phyloP scores from a whole-genome alignment of 2,113 vertebrate species.

The Pseudorhombus dupliciocellatus region DNA sequence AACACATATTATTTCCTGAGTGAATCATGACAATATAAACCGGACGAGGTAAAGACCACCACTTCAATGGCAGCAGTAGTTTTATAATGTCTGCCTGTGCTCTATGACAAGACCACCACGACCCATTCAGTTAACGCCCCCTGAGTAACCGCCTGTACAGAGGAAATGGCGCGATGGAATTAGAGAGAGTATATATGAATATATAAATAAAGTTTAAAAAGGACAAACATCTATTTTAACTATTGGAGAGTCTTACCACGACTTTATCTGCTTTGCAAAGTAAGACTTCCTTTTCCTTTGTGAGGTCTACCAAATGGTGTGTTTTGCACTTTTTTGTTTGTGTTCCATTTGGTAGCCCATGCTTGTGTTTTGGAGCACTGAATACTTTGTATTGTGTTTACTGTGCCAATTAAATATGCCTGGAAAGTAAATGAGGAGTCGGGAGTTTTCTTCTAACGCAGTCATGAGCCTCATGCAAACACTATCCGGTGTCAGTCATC shows the following conservation, averaged over 20 bases:
- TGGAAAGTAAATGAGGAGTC: constrained; percentile 49
- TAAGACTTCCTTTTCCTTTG: constrained; percentile 73
- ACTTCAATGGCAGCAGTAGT: constrained; percentile 21
- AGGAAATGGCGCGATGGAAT: constrained; percentile 63
- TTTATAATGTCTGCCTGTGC: constrained; percentile 7
- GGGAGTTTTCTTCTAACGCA: constrained; percentile 9
- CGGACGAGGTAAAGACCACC: constrained; percentile 6
- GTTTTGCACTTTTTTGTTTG: constrained; percentile 80
- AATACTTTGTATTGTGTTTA: constrained; percentile 85
- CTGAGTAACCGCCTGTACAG: constrained; percentile 73
- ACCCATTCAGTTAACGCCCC: constrained; percentile 27
- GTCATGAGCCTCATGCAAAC: not conserved
- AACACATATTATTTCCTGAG: not conserved
- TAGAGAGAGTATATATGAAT: constrained; percentile 81
- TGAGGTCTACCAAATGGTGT: constrained; percentile 78
- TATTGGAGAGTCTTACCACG: constrained; percentile 73
- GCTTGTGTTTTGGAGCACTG: constrained; percentile 83
- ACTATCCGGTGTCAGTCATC: not conserved
- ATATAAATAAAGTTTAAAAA: constrained; percentile 81
- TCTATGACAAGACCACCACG: constrained; percentile 32
- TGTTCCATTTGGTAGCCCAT: constrained; percentile 76
- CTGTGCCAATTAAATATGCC: constrained; percentile 86
- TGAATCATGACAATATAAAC: constrained; percentile 4
- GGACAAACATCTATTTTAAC: constrained; percentile 81
- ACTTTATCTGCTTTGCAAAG: constrained; percentile 79